Conservation (phyloP, 2,113 vertebrate genomes). For the Gymnogyps californianus region DNA sequence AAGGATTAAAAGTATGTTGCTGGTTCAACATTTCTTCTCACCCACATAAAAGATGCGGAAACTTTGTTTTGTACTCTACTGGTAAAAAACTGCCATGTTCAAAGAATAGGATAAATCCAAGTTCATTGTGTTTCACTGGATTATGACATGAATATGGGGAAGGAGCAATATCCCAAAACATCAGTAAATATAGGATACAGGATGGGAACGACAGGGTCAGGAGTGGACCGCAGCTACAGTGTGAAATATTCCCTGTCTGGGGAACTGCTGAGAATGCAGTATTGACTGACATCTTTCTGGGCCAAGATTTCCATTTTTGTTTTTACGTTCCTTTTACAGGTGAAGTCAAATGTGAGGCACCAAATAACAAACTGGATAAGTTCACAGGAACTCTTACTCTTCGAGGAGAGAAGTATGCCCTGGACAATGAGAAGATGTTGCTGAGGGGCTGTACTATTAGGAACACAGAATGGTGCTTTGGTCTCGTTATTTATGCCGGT, state of each 20-base stretch:
- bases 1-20: background rate
- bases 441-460: conserved; percentile 89
- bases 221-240: background rate
- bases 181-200: background rate
- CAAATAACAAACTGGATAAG: conserved; percentile 91
- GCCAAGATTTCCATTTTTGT: background rate
- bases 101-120: background rate
- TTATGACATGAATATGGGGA: background rate
- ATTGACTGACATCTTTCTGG: background rate
- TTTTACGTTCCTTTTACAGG: conserved; percentile 70
- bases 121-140: background rate
- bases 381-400: conserved; percentile 85
- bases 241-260: background rate
- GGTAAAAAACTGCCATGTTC: background rate
- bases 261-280: background rate
- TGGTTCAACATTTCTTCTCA: background rate
- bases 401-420: conserved; percentile 66
- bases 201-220: background rate
- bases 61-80: background rate
- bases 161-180: background rate
- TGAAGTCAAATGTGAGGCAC: conserved; percentile 86
- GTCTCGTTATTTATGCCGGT: conserved; percentile 92
- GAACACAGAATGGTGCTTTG: conserved; percentile 96
- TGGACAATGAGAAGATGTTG: conserved; percentile 90
- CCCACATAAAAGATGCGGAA: background rate